Conservation (phyloP, 2,888 invertebrate species). For the Andrena praecox region DNA sequence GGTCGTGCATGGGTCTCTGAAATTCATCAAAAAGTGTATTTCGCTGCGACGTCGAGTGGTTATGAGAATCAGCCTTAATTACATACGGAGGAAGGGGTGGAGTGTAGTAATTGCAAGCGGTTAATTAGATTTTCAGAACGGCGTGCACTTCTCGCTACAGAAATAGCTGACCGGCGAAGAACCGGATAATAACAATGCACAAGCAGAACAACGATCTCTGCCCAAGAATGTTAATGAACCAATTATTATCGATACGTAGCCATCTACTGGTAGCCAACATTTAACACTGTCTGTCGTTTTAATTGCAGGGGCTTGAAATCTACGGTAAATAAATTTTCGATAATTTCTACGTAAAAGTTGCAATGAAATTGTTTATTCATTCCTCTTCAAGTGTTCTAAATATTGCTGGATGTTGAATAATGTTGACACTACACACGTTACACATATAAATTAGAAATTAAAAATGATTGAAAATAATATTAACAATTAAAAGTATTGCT, state of each 20-base stretch:
- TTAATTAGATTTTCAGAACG: conserved; percentile 68
- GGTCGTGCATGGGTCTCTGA: conserved; percentile 7
- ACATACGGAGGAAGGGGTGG: conserved; percentile 29
- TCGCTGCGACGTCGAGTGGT: conserved; percentile 33
- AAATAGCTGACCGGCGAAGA: conserved; percentile 58
- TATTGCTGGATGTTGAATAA: too few relatives aligned
- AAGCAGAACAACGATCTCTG: conserved; percentile 31
- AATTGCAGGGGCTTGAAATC: too few relatives aligned
- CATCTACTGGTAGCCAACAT: background rate
- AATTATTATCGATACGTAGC: conserved; percentile 6
- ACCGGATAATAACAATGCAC: conserved; percentile 36
- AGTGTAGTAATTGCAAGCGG: conserved; percentile 58
- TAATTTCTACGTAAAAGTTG: too few relatives aligned
- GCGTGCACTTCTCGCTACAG: conserved; percentile 37
- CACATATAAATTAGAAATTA: too few relatives aligned
- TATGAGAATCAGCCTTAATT: conserved; percentile 65
- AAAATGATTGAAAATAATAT: too few relatives aligned
- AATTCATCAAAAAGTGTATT: conserved; percentile 55
- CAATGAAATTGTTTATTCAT: too few relatives aligned
- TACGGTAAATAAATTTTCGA: too few relatives aligned
- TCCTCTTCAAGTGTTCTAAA: too few relatives aligned
- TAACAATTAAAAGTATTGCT: too few relatives aligned
- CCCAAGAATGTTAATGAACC: background rate
- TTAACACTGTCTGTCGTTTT: too few relatives aligned
- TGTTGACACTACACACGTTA: too few relatives aligned